Evolutionary conservation across 2,888 invertebrate genomes (phyloP).

Genomic region (Synanthedon vespiformis): DNA sequence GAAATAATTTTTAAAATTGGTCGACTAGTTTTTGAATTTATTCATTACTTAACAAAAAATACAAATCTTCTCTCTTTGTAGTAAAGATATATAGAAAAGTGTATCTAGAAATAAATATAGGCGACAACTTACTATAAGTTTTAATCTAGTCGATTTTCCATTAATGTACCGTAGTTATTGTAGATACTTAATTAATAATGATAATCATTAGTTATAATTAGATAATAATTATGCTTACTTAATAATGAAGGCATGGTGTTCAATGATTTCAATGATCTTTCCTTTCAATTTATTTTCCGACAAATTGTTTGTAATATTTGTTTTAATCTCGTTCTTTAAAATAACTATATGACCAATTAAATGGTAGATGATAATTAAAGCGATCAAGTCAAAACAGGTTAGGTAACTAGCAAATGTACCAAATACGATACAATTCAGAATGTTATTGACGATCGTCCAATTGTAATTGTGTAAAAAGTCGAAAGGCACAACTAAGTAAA

Average conservation of each 20-base stretch:
- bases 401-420: not conserved
- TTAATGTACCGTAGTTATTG: no score
- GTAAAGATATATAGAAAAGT: no score
- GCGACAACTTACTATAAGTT: no score
- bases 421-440: not conserved
- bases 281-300: not conserved
- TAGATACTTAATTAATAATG: no score
- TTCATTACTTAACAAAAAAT: no score
- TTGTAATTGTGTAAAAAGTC: not conserved
- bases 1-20: no score
- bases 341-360: not conserved
- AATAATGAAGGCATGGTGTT: not conserved
- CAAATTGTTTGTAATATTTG: not conserved
- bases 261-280: not conserved
- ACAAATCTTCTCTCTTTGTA: no score
- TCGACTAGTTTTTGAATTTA: no score
- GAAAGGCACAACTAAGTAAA: not conserved
- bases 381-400: not conserved
- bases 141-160: no score
- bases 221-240: not conserved
- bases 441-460: not conserved
- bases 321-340: not conserved
- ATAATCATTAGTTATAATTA: no score
- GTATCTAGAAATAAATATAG: no score
- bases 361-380: not conserved